phyloP scores from a whole-genome alignment of 2,888 invertebrate species.

The Artemia sinica region DNA sequence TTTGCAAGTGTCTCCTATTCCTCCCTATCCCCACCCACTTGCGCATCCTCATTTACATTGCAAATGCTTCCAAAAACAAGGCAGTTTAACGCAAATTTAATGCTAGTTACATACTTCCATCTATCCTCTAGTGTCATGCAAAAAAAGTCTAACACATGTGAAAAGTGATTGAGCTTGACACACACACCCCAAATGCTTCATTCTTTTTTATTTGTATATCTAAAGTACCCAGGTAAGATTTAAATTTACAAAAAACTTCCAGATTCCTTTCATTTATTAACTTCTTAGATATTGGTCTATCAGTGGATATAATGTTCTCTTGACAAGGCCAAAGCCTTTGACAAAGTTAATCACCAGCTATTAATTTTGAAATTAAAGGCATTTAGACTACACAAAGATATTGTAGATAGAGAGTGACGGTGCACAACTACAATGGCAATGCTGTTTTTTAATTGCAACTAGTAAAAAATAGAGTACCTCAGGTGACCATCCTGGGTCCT shows the following conservation, averaged over 20 bases:
- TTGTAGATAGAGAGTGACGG: too few relatives aligned
- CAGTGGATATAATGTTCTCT: too few relatives aligned
- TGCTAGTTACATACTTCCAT: not conserved
- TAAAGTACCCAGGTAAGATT: slow-evolving; percentile 1
- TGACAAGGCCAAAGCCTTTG: too few relatives aligned
- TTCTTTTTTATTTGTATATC: not conserved
- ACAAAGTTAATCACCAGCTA: too few relatives aligned
- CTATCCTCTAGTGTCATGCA: not conserved
- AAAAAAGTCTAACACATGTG: not conserved
- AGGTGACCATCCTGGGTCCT: too few relatives aligned
- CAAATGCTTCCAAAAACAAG: not conserved
- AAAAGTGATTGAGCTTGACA: not conserved
- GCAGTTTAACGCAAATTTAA: not conserved
- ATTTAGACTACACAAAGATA: too few relatives aligned
- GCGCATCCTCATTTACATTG: not conserved
- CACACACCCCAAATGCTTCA: not conserved
- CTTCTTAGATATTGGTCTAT: not conserved
- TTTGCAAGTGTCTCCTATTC: not conserved
- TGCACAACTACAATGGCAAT: too few relatives aligned
- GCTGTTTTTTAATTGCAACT: too few relatives aligned
- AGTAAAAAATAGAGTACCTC: too few relatives aligned
- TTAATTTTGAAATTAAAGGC: too few relatives aligned
- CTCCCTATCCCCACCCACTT: not conserved
- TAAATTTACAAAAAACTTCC: not conserved
- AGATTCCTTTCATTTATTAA: slow-evolving; percentile 6